Evolutionary conservation across 2,888 invertebrate genomes (phyloP).

Genomic region (Phaonia tiefii): DNA sequence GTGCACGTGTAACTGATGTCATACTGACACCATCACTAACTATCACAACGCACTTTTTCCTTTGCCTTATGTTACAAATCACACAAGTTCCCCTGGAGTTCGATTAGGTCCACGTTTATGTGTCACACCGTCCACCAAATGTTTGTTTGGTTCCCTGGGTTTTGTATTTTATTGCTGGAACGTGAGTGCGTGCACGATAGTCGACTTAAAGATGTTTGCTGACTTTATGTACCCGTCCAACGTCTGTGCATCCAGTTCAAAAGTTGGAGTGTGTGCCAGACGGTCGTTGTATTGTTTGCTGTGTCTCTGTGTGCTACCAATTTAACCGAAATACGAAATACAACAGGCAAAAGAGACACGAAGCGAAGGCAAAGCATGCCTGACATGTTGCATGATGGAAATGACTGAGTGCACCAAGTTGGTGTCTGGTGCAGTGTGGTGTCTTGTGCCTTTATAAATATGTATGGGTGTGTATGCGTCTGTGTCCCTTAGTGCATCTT

Average conservation of each 20-base stretch:
- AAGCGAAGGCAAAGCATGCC: not conserved
- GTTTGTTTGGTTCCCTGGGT: not conserved
- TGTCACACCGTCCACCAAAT: not conserved
- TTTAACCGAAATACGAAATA: not conserved
- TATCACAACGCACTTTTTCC: not conserved
- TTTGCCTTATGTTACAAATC: no score
- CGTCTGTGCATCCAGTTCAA: not conserved
- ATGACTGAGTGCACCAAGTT: not conserved
- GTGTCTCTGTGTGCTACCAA: constrained; percentile 11
- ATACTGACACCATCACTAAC: not conserved
- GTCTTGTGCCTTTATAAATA: constrained; percentile 40
- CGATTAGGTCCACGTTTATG: not conserved
- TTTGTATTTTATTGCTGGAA: constrained; percentile 24
- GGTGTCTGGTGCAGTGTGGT: constrained; percentile 1
- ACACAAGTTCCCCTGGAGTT: not conserved
- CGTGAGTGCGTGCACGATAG: constrained; percentile 46
- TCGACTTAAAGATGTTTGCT: not conserved
- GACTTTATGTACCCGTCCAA: constrained; percentile 7
- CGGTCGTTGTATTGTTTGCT: not conserved
- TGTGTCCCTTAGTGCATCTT: no score
- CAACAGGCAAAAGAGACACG: not conserved
- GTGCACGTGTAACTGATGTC: not conserved
- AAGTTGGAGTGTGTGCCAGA: not conserved
- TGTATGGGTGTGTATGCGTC: constrained; percentile 44
- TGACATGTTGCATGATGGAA: no score